Conservation (phyloP, 2,888 invertebrate species). For the Xestia c-nigrum region DNA sequence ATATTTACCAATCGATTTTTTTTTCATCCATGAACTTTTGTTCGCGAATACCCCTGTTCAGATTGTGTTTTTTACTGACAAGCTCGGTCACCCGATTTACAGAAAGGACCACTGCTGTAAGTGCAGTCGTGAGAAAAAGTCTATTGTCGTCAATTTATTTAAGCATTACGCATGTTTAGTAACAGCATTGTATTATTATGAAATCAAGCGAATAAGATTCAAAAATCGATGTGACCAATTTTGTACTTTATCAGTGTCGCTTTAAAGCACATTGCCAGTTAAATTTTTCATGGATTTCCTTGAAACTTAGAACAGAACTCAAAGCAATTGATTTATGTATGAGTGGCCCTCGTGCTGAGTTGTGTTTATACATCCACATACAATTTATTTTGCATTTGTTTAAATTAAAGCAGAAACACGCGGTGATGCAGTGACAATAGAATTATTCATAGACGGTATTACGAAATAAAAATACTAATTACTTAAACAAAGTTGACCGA, state of each 20-base stretch:
- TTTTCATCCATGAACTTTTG: conserved; percentile 31
- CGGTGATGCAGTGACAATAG: conserved; percentile 38
- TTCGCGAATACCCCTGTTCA: neutral
- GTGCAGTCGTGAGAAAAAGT: conserved; percentile 39
- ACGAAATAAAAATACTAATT: conserved; percentile 50
- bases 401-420: conserved; percentile 42
- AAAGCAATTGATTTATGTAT: conserved; percentile 54
- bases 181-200: conserved; percentile 48
- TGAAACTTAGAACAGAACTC: conserved; percentile 56
- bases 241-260: conserved; percentile 50
- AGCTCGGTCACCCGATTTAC: neutral
- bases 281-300: conserved; percentile 55
- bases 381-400: conserved; percentile 37
- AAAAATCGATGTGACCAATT: conserved; percentile 46
- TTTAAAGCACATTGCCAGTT: conserved; percentile 50
- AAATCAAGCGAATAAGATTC: conserved; percentile 52
- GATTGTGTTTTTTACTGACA: conserved; percentile 1
- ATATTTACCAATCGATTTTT: conserved; percentile 48
- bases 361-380: conserved; percentile 25
- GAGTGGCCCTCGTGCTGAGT: conserved; percentile 19
- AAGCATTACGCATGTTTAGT: conserved; percentile 48
- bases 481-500: conserved; percentile 45
- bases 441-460: conserved; percentile 48
- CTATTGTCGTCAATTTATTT: conserved; percentile 30
- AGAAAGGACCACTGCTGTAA: conserved; percentile 21